These are phyloP conservation scores for Agapornis roseicollis DNA, from an alignment of 2,113 vertebrate genomes.

Conservation along the genomic window DNA sequence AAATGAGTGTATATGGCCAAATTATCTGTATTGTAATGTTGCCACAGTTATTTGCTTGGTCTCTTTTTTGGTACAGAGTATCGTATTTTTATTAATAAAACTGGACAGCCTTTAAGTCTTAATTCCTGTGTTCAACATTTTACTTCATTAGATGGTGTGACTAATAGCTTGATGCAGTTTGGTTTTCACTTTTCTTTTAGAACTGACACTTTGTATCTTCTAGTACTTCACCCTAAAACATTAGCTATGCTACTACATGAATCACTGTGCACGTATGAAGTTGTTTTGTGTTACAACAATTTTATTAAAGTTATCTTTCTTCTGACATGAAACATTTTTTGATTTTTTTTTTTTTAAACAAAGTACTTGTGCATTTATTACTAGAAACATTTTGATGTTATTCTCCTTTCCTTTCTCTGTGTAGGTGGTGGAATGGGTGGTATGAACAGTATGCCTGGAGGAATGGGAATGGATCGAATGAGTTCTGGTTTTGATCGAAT, in stretches of 20 bases:
- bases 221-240: background rate
- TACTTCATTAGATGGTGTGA: background rate
- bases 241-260: background rate
- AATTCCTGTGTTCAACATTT: background rate
- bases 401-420: background rate
- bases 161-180: background rate
- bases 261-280: background rate
- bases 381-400: background rate
- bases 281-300: background rate
- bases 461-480: constrained; percentile 88
- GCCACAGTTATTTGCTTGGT: background rate
- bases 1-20: background rate
- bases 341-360: background rate
- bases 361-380: background rate
- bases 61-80: background rate
- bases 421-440: constrained; percentile 80
- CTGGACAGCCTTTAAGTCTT: background rate
- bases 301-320: background rate
- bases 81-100: background rate
- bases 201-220: background rate
- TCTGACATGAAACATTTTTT: background rate
- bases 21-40: background rate
- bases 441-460: constrained; percentile 86
- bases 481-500: constrained; percentile 89
- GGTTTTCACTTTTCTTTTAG: background rate